Percentiles rank a stretch among this genome's conserved stretches.
Conservation (phyloP, 2,888 invertebrate genomes). For the Alloscopus bannaensis region DNA sequence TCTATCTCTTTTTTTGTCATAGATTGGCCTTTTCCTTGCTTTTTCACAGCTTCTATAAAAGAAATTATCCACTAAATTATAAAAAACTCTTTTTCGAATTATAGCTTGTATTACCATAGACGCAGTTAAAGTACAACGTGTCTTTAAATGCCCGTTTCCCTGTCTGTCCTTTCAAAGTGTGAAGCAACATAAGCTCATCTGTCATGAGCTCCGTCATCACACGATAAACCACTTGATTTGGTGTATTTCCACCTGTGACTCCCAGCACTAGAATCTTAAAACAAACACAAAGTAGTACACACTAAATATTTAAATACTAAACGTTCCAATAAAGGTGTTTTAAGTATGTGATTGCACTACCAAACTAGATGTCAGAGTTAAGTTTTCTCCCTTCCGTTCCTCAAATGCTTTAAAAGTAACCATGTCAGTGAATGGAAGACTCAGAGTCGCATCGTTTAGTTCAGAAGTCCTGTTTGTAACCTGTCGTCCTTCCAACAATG, state of each 20-base stretch:
- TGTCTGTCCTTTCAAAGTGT: constrained; percentile 20
- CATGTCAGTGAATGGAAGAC: constrained; percentile 7
- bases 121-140: neutral
- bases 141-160: constrained; percentile 12
- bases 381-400: neutral
- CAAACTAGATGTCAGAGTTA: neutral
- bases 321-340: too few relatives aligned
- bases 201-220: constrained; percentile 30
- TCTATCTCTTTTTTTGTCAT: constrained; percentile 17
- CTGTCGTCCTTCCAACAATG: neutral
- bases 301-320: neutral
- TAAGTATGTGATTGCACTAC: too few relatives aligned
- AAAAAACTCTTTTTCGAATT: neutral
- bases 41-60: neutral
- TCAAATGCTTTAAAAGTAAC: neutral
- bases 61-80: neutral
- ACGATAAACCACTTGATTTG: constrained; percentile 17
- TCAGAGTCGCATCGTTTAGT: neutral
- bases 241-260: constrained; percentile 2
- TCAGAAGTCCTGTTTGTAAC: neutral
- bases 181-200: constrained; percentile 9
- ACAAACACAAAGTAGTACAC: neutral
- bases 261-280: neutral
- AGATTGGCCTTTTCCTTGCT: neutral
- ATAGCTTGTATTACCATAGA: constrained; percentile 22